phyloP scores from a whole-genome alignment of 2,797 vertebrate species.

The Enteromius mattozi region DNA sequence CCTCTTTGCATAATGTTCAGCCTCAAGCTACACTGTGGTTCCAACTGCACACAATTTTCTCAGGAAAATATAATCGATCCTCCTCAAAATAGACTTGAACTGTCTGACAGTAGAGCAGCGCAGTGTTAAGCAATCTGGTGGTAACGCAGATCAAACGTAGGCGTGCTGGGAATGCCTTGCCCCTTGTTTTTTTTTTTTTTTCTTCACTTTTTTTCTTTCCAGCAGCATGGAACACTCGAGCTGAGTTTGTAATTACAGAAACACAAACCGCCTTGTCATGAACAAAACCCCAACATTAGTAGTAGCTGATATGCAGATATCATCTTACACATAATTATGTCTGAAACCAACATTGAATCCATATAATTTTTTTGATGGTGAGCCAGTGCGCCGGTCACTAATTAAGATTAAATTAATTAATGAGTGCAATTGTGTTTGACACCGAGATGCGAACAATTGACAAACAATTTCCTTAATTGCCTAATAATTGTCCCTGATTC shows the following conservation, averaged over 20 bases:
- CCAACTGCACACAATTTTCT: conserved; percentile 63
- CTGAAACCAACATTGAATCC: conserved; percentile 49
- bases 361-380: conserved; percentile 41
- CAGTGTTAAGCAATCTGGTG: conserved; percentile 54
- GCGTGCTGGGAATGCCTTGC: conserved; percentile 50
- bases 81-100: conserved; percentile 57
- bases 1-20: conserved; percentile 72
- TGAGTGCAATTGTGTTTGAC: conserved; percentile 21
- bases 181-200: conserved; percentile 14
- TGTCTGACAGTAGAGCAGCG: conserved; percentile 56
- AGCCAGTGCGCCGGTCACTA: conserved; percentile 33
- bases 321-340: conserved; percentile 58
- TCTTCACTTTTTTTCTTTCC: not conserved
- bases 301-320: conserved; percentile 60
- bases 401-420: conserved; percentile 55
- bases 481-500: conserved; percentile 7
- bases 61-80: conserved; percentile 66
- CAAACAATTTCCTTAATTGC: conserved; percentile 35
- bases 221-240: conserved; percentile 57
- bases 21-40: conserved; percentile 57
- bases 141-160: conserved; percentile 55
- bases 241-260: conserved; percentile 59
- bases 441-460: conserved; percentile 25
- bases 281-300: conserved; percentile 62
- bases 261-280: conserved; percentile 60